Conservation (phyloP, 2,888 invertebrate genomes). For the Chrysolina oricalcia region DNA sequence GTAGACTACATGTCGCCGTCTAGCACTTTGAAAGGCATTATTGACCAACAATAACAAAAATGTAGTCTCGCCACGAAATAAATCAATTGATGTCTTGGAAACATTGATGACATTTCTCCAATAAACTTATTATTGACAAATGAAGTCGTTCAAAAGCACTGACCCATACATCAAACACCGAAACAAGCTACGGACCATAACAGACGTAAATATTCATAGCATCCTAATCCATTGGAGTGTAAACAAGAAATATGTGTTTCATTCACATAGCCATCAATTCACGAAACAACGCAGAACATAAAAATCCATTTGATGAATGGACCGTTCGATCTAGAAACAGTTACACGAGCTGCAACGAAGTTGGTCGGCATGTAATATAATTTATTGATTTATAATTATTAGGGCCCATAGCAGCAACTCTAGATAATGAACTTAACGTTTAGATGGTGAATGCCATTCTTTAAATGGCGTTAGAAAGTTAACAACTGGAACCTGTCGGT, state of each 20-base stretch:
- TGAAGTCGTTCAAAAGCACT: not conserved
- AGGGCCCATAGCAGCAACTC: too few relatives aligned
- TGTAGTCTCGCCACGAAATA: not conserved
- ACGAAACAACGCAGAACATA: not conserved
- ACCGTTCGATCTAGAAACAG: not conserved
- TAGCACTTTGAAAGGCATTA: not conserved
- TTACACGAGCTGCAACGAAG: not conserved
- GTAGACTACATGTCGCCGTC: not conserved
- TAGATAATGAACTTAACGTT: too few relatives aligned
- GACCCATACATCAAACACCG: not conserved
- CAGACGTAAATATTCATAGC: constrained; percentile 18
- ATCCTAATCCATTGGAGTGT: not conserved
- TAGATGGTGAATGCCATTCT: too few relatives aligned
- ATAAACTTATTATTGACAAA: not conserved
- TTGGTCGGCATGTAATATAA: too few relatives aligned
- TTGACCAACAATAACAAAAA: not conserved
- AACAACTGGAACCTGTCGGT: too few relatives aligned
- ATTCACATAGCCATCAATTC: not conserved
- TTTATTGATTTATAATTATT: too few relatives aligned
- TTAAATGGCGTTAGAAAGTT: too few relatives aligned
- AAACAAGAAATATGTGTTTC: not conserved
- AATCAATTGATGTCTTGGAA: not conserved
- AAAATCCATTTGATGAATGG: constrained; percentile 5
- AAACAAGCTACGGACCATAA: not conserved
- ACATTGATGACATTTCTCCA: not conserved